Conservation (phyloP, 1,140 invertebrate genomes). For the Homalodisca vitripennis region DNA sequence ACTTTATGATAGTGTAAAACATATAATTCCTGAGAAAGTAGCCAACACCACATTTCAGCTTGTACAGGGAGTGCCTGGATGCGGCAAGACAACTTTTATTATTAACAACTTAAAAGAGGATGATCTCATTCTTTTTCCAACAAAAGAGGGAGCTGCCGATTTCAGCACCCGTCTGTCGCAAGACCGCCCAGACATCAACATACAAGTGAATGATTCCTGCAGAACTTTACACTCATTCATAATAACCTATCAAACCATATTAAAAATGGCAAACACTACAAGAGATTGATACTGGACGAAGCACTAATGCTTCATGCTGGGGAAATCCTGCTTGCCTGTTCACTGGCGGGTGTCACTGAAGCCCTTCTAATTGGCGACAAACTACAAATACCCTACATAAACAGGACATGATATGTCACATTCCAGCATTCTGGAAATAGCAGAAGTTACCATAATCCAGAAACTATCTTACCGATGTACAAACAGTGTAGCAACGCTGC, state of each 20-base stretch:
- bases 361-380: background rate
- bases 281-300: background rate
- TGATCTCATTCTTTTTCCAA: background rate
- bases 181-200: background rate
- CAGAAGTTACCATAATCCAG: background rate
- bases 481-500: background rate
- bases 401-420: background rate
- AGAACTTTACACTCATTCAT: background rate
- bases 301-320: conserved; percentile 2
- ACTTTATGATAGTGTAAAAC: too few species aligned
- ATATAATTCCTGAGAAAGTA: background rate
- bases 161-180: background rate
- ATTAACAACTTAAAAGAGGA: background rate
- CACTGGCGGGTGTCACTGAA: background rate
- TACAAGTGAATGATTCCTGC: background rate
- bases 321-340: background rate
- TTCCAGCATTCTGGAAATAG: background rate
- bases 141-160: background rate
- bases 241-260: background rate
- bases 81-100: background rate
- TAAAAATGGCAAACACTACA: background rate
- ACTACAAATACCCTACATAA: background rate
- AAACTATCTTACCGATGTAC: background rate
- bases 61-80: background rate
- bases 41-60: background rate